A percentile compares a stretch with the other conserved stretches of the same genome.
These are phyloP conservation scores for Zaprionus tsacasi DNA, from an alignment of 1,140 invertebrate species.

Conservation along the genomic window DNA sequence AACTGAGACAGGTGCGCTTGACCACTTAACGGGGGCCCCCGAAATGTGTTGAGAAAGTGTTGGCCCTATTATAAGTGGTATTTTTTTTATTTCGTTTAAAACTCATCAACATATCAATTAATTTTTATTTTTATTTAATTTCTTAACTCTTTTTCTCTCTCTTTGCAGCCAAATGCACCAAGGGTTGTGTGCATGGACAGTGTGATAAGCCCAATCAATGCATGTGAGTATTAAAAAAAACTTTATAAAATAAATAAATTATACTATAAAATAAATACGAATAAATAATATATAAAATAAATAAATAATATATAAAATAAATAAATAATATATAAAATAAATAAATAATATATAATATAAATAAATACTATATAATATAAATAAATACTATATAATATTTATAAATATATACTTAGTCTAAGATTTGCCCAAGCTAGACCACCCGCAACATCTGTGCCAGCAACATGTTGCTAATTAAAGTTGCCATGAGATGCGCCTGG, in stretches of 20 bases:
- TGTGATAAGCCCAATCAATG: conserved; percentile 97
- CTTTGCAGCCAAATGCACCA: conserved; percentile 94
- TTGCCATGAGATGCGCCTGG: conserved; percentile 37
- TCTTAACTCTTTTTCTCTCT: conserved; percentile 86
- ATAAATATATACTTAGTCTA: too few species aligned
- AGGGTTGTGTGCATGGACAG: conserved; percentile 96
- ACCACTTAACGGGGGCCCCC: conserved; percentile 35
- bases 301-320: too few species aligned
- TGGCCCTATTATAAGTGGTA: not conserved
- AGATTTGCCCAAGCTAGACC: not conserved
- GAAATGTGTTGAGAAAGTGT: conserved; percentile 61
- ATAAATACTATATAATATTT: too few species aligned
- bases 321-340: too few species aligned
- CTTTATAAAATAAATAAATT: too few species aligned
- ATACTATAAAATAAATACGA: too few species aligned
- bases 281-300: too few species aligned
- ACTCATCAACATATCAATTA: conserved; percentile 69
- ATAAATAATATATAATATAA: too few species aligned
- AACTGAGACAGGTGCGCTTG: conserved; percentile 31
- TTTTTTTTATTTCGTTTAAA: not conserved
- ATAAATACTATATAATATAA: not conserved
- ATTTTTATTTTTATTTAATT: conserved; percentile 44
- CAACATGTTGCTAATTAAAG: conserved; percentile 35
- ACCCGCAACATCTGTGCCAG: conserved; percentile 6
- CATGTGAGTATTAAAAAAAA: conserved; percentile 91